Evolutionary conservation across 2,888 invertebrate genomes (phyloP), one percentile per base, ranked within the genome.

Genomic region (Cataglyphis livida): DNA sequence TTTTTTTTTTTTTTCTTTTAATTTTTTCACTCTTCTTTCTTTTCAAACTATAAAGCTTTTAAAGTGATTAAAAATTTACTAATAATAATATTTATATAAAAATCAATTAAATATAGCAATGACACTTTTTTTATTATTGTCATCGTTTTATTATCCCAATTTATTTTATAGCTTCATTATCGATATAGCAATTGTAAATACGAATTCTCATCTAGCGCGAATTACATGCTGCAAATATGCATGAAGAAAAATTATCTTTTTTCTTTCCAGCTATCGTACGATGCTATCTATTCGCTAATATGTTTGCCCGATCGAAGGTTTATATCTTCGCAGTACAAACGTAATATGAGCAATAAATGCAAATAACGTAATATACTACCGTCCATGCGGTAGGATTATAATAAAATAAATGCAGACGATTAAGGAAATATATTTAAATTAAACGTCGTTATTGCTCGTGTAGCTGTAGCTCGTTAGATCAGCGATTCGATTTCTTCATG

Each of bases 331-430:
- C 61, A 64, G 54, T 68, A 73, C 74, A 81, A 84, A 51, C 78
- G 74, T 89, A 87, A 87, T 83, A 82, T 84, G 84, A 82, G 79
- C 71, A 76, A 82, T 89, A 86, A 81, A 87, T 84, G 83, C 85
- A 84, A 86, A 88, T 87, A 84, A 76, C 66, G 83, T 70, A 68
- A 81, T 88, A 83, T 68, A 84, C 83, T 71, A 70, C 65, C 57
- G 81, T 83, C 73, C 76, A 48, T 21, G n/a, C 54, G 66, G 41
- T 41, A n/a, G 64, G 85, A 87, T 89, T 87, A 88, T 88, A 89
- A 89, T 81, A 82, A 85, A 87, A 85, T 85, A 89, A 89, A 88
- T 89, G 81, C 70, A 25, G 57, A 51, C 84, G 84, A 88, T 89
- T 89, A 87, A 89, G 74, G 64, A 70, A 78, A 83, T 83, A 83